A percentile compares a stretch with the other conserved stretches of the same genome.
Conservation (phyloP, 2,113 vertebrate genomes). For the Anseranas semipalmata region DNA sequence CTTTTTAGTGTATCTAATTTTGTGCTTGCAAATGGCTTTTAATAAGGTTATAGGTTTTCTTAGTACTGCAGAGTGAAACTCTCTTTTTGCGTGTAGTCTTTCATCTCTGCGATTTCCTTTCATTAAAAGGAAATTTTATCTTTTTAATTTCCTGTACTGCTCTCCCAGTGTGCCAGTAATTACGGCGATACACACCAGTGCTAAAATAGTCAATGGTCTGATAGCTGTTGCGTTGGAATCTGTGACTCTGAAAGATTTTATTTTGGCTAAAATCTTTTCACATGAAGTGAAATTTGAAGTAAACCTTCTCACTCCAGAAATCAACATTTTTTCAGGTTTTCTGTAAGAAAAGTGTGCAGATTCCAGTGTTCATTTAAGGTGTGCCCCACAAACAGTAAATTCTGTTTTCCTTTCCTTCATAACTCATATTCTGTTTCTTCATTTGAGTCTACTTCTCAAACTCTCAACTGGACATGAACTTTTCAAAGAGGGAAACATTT, state of each 20-base stretch:
- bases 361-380: not conserved
- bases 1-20: not conserved
- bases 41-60: not conserved
- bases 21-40: constrained; percentile 23
- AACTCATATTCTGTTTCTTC: not conserved
- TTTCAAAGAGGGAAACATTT: not conserved
- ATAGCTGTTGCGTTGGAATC: not conserved
- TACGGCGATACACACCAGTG: not conserved
- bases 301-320: not conserved
- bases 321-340: not conserved
- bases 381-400: not conserved
- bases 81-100: not conserved
- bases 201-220: constrained; percentile 9
- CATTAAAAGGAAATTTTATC: constrained; percentile 32
- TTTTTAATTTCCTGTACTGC: constrained; percentile 18
- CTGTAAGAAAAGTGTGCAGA: not conserved
- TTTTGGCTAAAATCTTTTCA: not conserved
- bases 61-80: not conserved
- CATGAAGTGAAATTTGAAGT: not conserved
- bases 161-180: not conserved
- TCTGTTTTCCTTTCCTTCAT: not conserved
- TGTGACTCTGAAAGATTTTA: not conserved
- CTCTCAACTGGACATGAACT: not conserved
- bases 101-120: not conserved
- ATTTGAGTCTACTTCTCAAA: not conserved